Evolutionary conservation across 2,888 invertebrate species (phyloP), one percentile per base, ranked within the genome.

Genomic region (Oegoconia quadripuncta): DNA sequence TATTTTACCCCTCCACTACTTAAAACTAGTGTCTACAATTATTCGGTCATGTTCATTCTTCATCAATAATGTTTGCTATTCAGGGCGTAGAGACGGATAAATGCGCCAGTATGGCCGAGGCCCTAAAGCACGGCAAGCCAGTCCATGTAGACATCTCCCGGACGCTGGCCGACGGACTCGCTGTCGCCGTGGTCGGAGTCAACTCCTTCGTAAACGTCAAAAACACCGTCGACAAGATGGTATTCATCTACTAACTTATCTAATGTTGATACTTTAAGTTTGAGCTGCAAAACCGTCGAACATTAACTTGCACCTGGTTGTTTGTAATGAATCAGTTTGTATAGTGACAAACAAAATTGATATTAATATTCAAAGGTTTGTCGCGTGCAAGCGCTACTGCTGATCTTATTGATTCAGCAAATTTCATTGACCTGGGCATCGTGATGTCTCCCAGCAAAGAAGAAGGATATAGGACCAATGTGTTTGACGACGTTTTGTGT

Each of bases 81-180:
- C 66, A 93, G 94, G 97, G 97, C 2, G 97, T 96, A 1, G 98
- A 98, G 76, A 94, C 97, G 0, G 97, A 97, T 64, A 91, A 93
- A 54, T 97, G 97, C 74, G 91, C 96, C 1, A 96, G 97, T 65
- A 97, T 97, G 87, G 84, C 91, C 25, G 83, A 88, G 18, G 95
- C 97, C 0, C 64, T 96, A 47, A 87, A 91, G 56, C 88, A 90
- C 25, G 91, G 93, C 0, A 89, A 90, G 40, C 95, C 95, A 0
- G 86, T 91, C 0, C 83, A 89, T 44, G 91, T 93, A 5, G 86
- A 90, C 26, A 91, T 92, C 31, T 78, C 90, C 30, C 92, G 94
- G 4, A 95, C 95, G 0, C 73, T 97, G 37, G 97, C 97, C 0
- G 97, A 97, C 76, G 97, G 96, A 40, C 84, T 97, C 35, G 95